These are phyloP conservation scores for Hoplostethus atlanticus DNA, from an alignment of 2,797 vertebrate species.

Conservation along the genomic window DNA sequence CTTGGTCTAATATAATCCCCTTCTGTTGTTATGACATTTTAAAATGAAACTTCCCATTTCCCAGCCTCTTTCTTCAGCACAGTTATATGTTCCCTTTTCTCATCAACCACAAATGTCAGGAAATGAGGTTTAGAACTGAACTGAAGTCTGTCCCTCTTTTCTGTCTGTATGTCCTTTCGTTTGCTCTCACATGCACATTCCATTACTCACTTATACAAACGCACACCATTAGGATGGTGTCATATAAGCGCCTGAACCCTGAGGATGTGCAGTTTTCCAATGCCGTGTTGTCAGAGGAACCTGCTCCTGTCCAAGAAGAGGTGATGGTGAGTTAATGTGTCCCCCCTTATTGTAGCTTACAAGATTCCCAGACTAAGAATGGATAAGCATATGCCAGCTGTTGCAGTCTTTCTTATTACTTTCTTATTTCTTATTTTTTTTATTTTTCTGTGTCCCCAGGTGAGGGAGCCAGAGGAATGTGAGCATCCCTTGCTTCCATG, in stretches of 20 bases:
- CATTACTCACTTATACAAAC: constrained; percentile 10
- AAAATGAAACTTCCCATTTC: neutral
- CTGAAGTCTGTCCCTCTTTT: constrained; percentile 23
- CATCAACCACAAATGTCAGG: neutral
- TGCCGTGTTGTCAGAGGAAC: constrained; percentile 54
- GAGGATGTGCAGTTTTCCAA: constrained; percentile 76
- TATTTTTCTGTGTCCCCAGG: constrained; percentile 62
- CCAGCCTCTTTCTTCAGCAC: neutral
- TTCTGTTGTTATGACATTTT: no score
- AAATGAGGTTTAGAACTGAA: neutral
- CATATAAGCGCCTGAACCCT: constrained; percentile 76
- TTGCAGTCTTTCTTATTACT: no score
- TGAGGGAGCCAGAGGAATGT: constrained; percentile 62
- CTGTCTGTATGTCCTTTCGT: neutral
- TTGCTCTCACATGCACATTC: neutral
- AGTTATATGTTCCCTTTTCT: neutral
- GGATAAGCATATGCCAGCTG: neutral
- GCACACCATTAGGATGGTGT: constrained; percentile 66
- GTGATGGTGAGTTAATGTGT: constrained; percentile 53
- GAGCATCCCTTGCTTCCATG: constrained; percentile 72
- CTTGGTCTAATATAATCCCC: no score
- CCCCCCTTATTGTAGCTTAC: neutral
- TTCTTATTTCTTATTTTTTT: no score
- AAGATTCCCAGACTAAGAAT: neutral
- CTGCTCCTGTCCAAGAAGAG: constrained; percentile 42